Evolutionary conservation across 1,140 invertebrate species (phyloP).

Genomic region (Pseudoatta argentina): DNA sequence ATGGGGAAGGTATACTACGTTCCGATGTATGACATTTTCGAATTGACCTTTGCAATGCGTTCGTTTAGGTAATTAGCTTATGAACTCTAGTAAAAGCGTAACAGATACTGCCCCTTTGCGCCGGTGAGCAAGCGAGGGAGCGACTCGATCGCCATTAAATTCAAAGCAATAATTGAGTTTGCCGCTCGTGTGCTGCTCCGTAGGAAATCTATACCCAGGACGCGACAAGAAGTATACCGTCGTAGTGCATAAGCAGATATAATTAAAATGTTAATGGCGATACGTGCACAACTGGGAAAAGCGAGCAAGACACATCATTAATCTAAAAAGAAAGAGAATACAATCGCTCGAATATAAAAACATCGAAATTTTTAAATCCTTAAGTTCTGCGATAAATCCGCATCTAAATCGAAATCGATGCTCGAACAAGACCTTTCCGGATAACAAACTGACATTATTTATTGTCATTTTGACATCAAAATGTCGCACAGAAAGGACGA

Average conservation of each 20-base stretch:
- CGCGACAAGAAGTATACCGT: conserved; percentile 20
- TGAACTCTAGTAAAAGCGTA: conserved; percentile 49
- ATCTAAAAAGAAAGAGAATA: not conserved
- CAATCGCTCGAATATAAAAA: not conserved
- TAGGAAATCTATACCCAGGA: conserved; percentile 20
- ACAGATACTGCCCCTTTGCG: conserved; percentile 28
- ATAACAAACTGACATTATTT: no score
- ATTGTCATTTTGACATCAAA: no score
- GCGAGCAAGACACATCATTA: not conserved
- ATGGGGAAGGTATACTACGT: not conserved
- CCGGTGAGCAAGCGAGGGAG: not conserved
- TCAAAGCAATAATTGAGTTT: conserved; percentile 64
- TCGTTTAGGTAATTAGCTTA: conserved; percentile 79
- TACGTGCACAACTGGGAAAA: not conserved
- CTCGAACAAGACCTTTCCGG: not conserved
- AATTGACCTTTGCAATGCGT: not conserved
- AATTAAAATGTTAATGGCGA: conserved; percentile 50
- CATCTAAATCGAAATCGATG: conserved; percentile 26
- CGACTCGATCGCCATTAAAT: conserved; percentile 58
- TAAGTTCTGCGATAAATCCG: not conserved
- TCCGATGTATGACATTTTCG: conserved; percentile 22
- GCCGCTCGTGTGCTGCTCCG: no score
- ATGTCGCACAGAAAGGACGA: no score
- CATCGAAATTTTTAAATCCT: not conserved
- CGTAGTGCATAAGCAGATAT: not conserved